These are phyloP conservation scores for Pomacea maculata DNA, from an alignment of 1,140 invertebrate genomes.

Conservation along the genomic window DNA sequence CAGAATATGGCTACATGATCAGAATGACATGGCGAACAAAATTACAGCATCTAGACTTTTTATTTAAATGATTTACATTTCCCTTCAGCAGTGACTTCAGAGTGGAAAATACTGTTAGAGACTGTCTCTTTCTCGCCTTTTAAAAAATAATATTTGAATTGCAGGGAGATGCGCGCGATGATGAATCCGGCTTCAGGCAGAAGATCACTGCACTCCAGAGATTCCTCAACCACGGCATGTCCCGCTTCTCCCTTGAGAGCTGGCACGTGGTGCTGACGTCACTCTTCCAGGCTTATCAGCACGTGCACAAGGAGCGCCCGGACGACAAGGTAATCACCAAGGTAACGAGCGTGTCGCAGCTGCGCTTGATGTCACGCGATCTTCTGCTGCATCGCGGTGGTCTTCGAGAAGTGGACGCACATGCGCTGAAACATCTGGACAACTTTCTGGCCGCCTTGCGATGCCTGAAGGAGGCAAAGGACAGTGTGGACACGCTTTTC, in stretches of 20 bases:
- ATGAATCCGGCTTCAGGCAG: slow-evolving; percentile 8
- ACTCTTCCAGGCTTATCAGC: slow-evolving; percentile 17
- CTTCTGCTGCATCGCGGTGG: slow-evolving; percentile 1
- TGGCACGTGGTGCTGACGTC: slow-evolving; percentile 25
- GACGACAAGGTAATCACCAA: not conserved
- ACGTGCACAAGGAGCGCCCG: not conserved
- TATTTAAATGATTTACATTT: not conserved
- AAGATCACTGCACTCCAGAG: slow-evolving; percentile 36
- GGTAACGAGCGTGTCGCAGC: slow-evolving; percentile 1
- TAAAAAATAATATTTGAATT: not conserved
- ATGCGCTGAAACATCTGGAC: slow-evolving; percentile 13
- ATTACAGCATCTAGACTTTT: not conserved
- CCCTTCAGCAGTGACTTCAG: too few relatives aligned
- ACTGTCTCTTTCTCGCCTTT: not conserved
- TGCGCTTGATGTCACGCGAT: slow-evolving; percentile 16
- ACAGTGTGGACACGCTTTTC: not conserved
- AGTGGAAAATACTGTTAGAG: not conserved
- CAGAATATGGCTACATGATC: not conserved
- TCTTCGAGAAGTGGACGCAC: not conserved
- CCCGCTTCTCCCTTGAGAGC: slow-evolving; percentile 39
- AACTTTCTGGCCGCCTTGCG: slow-evolving; percentile 15
- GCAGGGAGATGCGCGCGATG: not conserved
- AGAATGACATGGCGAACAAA: not conserved
- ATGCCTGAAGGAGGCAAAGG: slow-evolving; percentile 16
- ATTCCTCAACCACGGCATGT: slow-evolving; percentile 41